Evolutionary conservation across 2,113 vertebrate genomes (phyloP), one percentile per base, ranked within the genome.

Genomic region (Corydoras sp.): DNA sequence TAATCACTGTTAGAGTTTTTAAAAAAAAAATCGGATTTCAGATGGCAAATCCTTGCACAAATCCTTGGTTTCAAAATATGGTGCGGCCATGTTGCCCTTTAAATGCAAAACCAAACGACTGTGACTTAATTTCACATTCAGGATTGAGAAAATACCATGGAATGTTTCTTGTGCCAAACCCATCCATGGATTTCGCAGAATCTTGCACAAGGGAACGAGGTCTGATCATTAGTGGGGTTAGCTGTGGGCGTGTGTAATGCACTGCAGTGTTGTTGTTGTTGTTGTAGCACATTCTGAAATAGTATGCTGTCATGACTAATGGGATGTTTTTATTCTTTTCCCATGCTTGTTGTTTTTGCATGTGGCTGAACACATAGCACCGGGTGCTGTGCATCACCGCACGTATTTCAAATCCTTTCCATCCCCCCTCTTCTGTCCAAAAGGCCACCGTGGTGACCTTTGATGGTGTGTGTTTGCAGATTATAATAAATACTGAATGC

Each of bases 331-430:
- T 24, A 24, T 24, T 55, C 15, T 65, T 73, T 77, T 35, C 29
- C 50, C 53, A 58, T 56, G 62, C 50, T 35, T 32, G 48, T 62
- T 69, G 71, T 73, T 65, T 72, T 70, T 73, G 71, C 66, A 69
- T 69, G 58, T 62, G 72, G 64, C 72, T 62, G 29, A 55, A 30
- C 66, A 77, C 43, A 68, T 60, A 59, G 65, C 32, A 48, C 15
- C 48, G 53, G 50, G 58, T 69, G 54, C 15, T 63, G 53, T 66
- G 29, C 63, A 58, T 66, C 51, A 8, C 15, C 56, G 62, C 71
- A 77, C 58, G 58, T 74, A 74, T 62, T 65, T 61, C 62, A 77
- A 55, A 67, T 74, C 43, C 35, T 56, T 69, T 70, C 66, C 72
- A 60, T 74, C 53, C 67, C 62, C 66, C 50, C 53, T 43, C 35